Evolutionary conservation across 2,888 invertebrate genomes (phyloP).

Genomic region (Autographa pulchrina): DNA sequence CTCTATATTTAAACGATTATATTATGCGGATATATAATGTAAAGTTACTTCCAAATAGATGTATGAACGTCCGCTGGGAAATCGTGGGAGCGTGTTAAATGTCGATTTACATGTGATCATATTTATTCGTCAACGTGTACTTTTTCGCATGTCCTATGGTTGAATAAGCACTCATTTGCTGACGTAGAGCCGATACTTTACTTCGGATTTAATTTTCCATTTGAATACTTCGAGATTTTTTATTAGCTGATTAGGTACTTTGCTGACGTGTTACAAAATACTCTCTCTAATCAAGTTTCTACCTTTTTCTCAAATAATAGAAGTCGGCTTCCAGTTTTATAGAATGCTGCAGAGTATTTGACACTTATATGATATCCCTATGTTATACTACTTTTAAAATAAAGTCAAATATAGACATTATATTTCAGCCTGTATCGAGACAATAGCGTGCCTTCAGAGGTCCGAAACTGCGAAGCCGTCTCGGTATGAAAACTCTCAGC

Average conservation of each 20-base stretch:
- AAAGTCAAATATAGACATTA: too few relatives aligned
- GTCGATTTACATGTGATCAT: neutral
- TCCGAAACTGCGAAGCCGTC: too few relatives aligned
- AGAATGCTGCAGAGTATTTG: too few relatives aligned
- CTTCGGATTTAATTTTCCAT: conserved; percentile 13
- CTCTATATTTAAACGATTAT: conserved; percentile 1
- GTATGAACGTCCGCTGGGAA: neutral
- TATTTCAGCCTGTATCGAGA: too few relatives aligned
- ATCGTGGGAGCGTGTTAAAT: neutral
- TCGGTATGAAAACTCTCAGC: too few relatives aligned
- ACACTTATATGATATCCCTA: too few relatives aligned
- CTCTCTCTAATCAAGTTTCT: too few relatives aligned
- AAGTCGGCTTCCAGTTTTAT: too few relatives aligned
- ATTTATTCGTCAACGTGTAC: neutral
- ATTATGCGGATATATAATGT: neutral
- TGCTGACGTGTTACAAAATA: too few relatives aligned
- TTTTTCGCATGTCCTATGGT: neutral
- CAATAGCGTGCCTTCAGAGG: too few relatives aligned
- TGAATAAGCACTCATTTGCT: neutral
- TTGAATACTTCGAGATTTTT: neutral
- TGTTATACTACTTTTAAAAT: too few relatives aligned
- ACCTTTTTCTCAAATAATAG: too few relatives aligned
- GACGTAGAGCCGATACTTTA: neutral
- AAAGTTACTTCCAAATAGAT: neutral
- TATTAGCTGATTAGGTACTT: neutral